Percentiles rank a stretch among this genome's conserved stretches.
phyloP scores from a whole-genome alignment of 2,888 invertebrate species.

The Callinectes sapidus region DNA sequence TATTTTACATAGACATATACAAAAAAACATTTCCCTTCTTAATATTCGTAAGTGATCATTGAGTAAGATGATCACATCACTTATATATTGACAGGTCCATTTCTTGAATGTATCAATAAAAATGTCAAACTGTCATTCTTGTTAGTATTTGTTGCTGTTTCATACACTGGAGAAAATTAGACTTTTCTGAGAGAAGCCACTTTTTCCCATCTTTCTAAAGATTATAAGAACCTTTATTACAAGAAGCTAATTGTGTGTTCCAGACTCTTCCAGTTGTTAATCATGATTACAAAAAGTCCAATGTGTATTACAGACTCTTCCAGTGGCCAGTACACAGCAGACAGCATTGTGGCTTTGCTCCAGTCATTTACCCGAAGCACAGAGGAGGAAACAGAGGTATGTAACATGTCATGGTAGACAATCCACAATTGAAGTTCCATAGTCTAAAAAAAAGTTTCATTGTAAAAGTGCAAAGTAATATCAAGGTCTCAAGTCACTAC shows the following conservation, averaged over 20 bases:
- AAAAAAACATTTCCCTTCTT: too few relatives aligned
- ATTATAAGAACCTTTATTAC: not conserved
- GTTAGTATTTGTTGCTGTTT: not conserved
- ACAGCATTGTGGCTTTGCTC: constrained; percentile 90
- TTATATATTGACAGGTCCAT: too few relatives aligned
- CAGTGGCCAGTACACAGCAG: constrained; percentile 75
- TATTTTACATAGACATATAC: too few relatives aligned
- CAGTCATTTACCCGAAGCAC: constrained; percentile 94
- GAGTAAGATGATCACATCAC: too few relatives aligned
- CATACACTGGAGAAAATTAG: not conserved
- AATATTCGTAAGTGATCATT: too few relatives aligned
- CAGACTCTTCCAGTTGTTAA: constrained; percentile 62
- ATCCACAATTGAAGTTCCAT: too few relatives aligned
- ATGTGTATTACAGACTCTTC: constrained; percentile 52
- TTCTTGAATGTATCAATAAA: too few relatives aligned
- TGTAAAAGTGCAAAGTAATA: too few relatives aligned
- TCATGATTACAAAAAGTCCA: too few relatives aligned
- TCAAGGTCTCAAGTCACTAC: too few relatives aligned
- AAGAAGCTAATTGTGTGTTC: not conserved
- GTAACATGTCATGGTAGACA: too few relatives aligned
- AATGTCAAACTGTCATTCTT: not conserved
- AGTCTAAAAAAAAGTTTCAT: too few relatives aligned
- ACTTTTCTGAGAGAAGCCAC: not conserved
- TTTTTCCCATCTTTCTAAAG: not conserved
- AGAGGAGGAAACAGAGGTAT: constrained; percentile 92